Evolutionary conservation across 1,140 invertebrate genomes (phyloP), one percentile per base, ranked within the genome.

Genomic region (Atta colombica): DNA sequence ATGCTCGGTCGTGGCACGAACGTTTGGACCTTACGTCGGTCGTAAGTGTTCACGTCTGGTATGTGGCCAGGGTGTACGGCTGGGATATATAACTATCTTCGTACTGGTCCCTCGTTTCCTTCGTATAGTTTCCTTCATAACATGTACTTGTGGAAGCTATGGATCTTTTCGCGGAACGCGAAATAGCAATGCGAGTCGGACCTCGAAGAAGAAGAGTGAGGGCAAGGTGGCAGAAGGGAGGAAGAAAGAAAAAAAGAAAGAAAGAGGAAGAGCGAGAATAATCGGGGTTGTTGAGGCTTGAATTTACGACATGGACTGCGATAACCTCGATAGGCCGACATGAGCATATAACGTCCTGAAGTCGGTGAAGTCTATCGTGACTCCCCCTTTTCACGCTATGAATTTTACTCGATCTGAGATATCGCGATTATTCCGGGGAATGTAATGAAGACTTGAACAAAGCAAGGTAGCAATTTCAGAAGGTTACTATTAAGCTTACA

Each of bases 21-120:
- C 88, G 82, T 85, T 77, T 82, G 85, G 71, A 35, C 75, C 89
- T 89, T 91, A 87, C 88, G 85, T 72, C 49, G 84, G 87, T 92
- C 92, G 88, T 92, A 93, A 92, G 91, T 93, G 92, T 92, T 89
- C 91, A 89, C 88, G 88, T 89, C 92, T 92, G 92, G 92, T 93
- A 93, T 92, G 92, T 74, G 87, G 35, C 65, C 86, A 77, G 90
- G 89, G 90, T 91, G 90, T 89, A 91, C 85, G 81, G 68, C 82
- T 72, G 88, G 85, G 78, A 93, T 93, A 92, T 92, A 92, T 91
- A 90, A 75, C 81, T 87, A 87, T 92, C 91, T 90, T 87, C 77
- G 49, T 90, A 66, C 71, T 90, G 71, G 53, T 87, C 81, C 75
- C 89, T 91, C 77, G 78, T 86, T 25, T 25, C 25, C 25, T 25